Percentiles rank a stretch among this genome's conserved stretches.
These are phyloP conservation scores for Corvus hawaiiensis DNA, from an alignment of 2,113 vertebrate genomes.

Conservation along the genomic window DNA sequence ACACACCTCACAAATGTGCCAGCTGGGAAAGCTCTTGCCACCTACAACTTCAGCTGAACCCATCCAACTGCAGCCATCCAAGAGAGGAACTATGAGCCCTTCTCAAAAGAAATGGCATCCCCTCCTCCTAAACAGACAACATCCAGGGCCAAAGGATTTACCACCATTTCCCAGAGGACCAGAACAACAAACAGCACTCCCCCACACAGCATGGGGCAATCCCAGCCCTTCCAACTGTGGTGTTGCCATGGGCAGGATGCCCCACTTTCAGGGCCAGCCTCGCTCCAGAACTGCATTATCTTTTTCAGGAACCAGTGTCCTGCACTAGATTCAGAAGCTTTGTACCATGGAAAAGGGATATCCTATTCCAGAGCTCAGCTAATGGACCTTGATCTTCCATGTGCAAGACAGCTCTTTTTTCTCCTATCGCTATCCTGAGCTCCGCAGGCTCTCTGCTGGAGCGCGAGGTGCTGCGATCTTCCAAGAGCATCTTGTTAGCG, in stretches of 20 bases:
- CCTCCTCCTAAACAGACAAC: no score
- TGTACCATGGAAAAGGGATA: background rate
- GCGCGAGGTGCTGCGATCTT: no score
- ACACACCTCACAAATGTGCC: background rate
- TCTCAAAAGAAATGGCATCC: background rate
- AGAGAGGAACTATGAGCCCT: background rate
- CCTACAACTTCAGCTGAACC: no score
- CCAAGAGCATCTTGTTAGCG: no score
- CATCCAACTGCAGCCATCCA: background rate
- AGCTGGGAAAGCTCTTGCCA: background rate
- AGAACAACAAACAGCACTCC: background rate
- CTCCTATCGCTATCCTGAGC: no score
- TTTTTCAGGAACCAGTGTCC: background rate
- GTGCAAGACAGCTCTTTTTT: background rate
- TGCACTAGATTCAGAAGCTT: background rate
- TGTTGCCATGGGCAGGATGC: background rate
- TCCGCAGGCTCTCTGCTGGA: no score
- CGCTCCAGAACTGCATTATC: background rate
- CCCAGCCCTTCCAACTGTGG: background rate
- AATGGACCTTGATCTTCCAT: background rate
- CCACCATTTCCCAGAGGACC: background rate
- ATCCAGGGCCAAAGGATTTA: background rate
- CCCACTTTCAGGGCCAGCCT: background rate
- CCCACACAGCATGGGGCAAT: rapidly evolving
- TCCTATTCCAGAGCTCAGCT: background rate